Evolutionary conservation across 2,888 invertebrate species (phyloP), one percentile per base, ranked within the genome.

Genomic region (Lapara coniferarum): DNA sequence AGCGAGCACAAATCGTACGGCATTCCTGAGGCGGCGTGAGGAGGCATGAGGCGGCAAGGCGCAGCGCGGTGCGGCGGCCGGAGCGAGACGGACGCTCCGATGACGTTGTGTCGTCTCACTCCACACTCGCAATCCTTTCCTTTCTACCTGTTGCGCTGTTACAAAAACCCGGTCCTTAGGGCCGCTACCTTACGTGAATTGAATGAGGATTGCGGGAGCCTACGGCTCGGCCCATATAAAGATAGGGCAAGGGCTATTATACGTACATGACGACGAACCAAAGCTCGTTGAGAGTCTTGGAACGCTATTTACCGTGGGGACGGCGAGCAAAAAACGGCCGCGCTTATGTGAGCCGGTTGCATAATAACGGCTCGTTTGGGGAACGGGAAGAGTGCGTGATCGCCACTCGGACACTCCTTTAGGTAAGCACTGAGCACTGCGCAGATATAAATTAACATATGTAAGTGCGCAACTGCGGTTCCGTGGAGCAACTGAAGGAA

Each of bases 131-230:
- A 93, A 93, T 93, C 93, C 93, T 93, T 93, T 92, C 92, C 89
- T 91, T 92, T 92, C 93, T 93, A 93, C 93, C 93, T 93, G 93
- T 93, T 92, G 92, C 92, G 89, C 89, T 90, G 92, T 92, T 90
- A 93, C 91, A 93, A 93, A 92, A 93, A 93, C 92, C 93, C 90
- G 92, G 88, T 93, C 92, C 93, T 89, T 89, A 89, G 90, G 91
- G 93, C 93, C 93, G 93, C 93, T 93, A 93, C 92, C 92, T 93
- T 92, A 92, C 93, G 93, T 93, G 93, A 86, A 89, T 87, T 92
- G 93, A 92, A 93, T 93, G 91, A 89, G 90, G 90, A 92, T 91
- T 86, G 91, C 91, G 87, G 88, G 89, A 90, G 89, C 84, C 89
- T 92, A 92, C 92, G 89, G 90, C 90, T 86, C 92, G 92, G 88